phyloP scores from a whole-genome alignment of 2,113 vertebrate species.

The Indri indri region DNA sequence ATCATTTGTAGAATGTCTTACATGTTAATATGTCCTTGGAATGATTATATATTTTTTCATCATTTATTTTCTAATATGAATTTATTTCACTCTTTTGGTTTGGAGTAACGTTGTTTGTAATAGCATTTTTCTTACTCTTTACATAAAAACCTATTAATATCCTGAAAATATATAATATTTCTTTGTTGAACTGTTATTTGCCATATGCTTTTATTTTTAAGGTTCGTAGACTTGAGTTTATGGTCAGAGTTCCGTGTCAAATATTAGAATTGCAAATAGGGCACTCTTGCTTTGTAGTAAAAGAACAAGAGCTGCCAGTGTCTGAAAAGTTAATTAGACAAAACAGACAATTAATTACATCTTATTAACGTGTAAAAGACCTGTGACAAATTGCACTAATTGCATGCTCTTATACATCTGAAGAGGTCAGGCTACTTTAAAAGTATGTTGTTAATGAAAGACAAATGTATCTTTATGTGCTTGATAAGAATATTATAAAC shows the following conservation, averaged over 20 bases:
- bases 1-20: background rate
- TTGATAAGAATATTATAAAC: conserved; percentile 86
- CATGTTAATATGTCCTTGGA: background rate
- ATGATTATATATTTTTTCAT: background rate
- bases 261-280: conserved; percentile 85
- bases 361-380: conserved; percentile 87
- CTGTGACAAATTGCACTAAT: conserved; percentile 88
- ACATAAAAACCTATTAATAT: background rate
- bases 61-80: conserved; percentile 15
- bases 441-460: conserved; percentile 84
- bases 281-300: conserved; percentile 72
- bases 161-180: background rate
- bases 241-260: conserved; percentile 70
- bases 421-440: conserved; percentile 85
- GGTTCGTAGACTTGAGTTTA: conserved; percentile 58
- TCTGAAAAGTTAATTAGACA: conserved; percentile 88
- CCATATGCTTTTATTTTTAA: conserved; percentile 12
- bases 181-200: conserved; percentile 22
- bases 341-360: conserved; percentile 88
- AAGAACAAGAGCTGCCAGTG: conserved; percentile 82
- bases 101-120: background rate
- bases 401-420: conserved; percentile 83
- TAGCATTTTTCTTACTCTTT: background rate
- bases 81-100: background rate
- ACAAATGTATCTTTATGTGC: conserved; percentile 85